Evolutionary conservation across 2,888 invertebrate genomes (phyloP).

Genomic region (Drosophila cognata): DNA sequence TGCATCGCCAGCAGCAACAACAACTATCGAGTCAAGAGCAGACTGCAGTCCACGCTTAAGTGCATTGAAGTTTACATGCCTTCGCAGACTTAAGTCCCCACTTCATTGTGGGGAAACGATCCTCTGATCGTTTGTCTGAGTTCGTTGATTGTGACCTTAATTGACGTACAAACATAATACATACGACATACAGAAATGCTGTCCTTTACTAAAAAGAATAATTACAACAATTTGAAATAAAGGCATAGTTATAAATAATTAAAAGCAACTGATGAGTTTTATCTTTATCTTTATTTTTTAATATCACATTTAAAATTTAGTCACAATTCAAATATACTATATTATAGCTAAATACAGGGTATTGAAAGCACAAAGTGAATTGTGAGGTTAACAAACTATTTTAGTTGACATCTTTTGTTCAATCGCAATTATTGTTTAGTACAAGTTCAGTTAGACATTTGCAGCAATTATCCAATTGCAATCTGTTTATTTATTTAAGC

Average conservation of each 20-base stretch:
- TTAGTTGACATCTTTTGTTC: background rate
- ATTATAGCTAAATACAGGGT: background rate
- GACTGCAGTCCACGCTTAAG: conserved; percentile 14
- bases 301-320: background rate
- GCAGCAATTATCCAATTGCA: conserved; percentile 1
- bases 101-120: conserved; percentile 29
- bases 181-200: background rate
- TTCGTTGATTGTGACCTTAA: conserved; percentile 31
- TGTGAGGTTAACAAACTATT: conserved; percentile 23
- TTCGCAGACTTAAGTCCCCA: conserved; percentile 8
- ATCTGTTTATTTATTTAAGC: conserved; percentile 10
- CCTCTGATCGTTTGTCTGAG: conserved; percentile 21
- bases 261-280: background rate
- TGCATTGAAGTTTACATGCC: conserved; percentile 18
- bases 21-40: conserved; percentile 25
- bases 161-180: conserved; percentile 22
- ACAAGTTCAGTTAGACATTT: background rate
- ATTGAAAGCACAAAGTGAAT: background rate
- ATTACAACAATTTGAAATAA: background rate
- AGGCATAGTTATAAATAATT: background rate
- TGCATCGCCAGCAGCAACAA: conserved; percentile 19
- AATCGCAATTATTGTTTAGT: background rate
- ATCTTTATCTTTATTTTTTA: background rate
- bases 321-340: background rate
- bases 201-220: conserved; percentile 12